Conservation (phyloP, 2,797 vertebrate species). For the Amphiprion clarkii region DNA sequence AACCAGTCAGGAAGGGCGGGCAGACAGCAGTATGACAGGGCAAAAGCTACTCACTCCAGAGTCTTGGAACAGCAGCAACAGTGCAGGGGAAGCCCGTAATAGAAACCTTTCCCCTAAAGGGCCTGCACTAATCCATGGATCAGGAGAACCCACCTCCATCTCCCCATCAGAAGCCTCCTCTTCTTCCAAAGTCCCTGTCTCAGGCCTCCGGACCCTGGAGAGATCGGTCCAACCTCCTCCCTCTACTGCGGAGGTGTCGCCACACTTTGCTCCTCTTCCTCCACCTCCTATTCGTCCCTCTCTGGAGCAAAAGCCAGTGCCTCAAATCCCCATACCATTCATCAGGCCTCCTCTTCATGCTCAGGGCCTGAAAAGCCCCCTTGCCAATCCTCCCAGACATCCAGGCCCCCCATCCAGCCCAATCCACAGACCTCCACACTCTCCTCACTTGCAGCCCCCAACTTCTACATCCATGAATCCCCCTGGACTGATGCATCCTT, state of each 20-base stretch:
- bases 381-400: constrained; percentile 83
- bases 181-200: constrained; percentile 89
- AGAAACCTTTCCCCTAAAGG: constrained; percentile 92
- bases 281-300: constrained; percentile 85
- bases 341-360: constrained; percentile 93
- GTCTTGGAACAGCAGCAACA: constrained; percentile 92
- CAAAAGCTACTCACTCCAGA: constrained; percentile 97
- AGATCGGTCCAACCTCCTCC: constrained; percentile 87
- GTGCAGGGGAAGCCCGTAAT: constrained; percentile 74
- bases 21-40: constrained; percentile 86
- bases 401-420: constrained; percentile 92
- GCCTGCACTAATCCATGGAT: constrained; percentile 81
- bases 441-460: constrained; percentile 75
- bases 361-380: constrained; percentile 93
- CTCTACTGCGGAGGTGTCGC: constrained; percentile 74
- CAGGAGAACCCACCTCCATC: constrained; percentile 85
- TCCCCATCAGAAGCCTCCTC: constrained; percentile 91
- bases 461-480: constrained; percentile 81
- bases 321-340: constrained; percentile 93
- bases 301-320: constrained; percentile 93
- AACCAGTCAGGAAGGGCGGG: constrained; percentile 89
- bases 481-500: constrained; percentile 91
- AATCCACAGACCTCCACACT: constrained; percentile 89
- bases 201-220: constrained; percentile 88
- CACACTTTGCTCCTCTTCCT: constrained; percentile 83